phyloP scores from a whole-genome alignment of 2,797 vertebrate genomes.

The Schizopygopsis malacanthus region DNA sequence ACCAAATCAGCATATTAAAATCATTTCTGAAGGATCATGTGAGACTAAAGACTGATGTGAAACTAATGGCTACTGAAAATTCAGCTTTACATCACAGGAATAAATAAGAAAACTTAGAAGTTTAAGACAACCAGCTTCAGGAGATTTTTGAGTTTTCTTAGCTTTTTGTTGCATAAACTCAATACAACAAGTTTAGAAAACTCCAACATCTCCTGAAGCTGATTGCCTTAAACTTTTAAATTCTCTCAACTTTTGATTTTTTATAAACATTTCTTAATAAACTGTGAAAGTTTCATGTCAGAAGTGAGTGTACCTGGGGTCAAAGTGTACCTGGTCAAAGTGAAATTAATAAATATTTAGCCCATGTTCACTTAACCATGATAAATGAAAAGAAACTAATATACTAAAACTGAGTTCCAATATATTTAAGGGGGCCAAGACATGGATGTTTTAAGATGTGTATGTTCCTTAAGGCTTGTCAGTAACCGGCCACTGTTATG shows the following conservation, averaged over 20 bases:
- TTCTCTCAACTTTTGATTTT: too few relatives aligned
- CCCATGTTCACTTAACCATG: background rate
- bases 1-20: background rate
- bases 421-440: background rate
- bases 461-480: background rate
- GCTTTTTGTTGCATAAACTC: too few relatives aligned
- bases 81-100: constrained; percentile 2
- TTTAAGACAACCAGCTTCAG: background rate
- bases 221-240: too few relatives aligned
- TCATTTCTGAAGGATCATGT: background rate
- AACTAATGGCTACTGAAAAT: background rate
- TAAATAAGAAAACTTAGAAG: background rate
- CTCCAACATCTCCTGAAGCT: too few relatives aligned
- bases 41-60: background rate
- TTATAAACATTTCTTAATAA: background rate
- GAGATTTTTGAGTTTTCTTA: too few relatives aligned
- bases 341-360: background rate
- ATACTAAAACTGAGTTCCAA: background rate
- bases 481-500: background rate
- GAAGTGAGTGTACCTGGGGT: background rate
- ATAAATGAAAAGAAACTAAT: background rate
- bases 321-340: background rate
- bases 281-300: background rate
- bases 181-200: too few relatives aligned
- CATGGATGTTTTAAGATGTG: background rate